phyloP scores from a whole-genome alignment of 2,113 vertebrate species.

The Psammodynastes pulverulentus region DNA sequence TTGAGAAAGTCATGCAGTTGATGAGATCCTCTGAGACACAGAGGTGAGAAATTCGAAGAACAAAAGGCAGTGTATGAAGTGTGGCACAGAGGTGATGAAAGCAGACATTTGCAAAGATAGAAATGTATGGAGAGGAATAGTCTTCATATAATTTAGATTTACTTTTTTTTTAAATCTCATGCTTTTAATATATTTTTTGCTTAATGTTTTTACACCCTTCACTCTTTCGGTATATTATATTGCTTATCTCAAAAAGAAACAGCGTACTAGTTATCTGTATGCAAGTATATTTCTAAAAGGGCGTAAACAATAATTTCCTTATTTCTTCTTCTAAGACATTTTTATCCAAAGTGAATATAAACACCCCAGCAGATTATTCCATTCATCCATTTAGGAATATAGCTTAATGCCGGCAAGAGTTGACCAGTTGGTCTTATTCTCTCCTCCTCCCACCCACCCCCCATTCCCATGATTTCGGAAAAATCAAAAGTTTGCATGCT shows the following conservation, averaged over 20 bases:
- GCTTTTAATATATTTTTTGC: not conserved
- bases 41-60: not conserved
- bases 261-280: not conserved
- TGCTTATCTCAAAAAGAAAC: not conserved
- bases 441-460: accelerated
- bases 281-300: not conserved
- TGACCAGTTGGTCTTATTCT: not conserved
- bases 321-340: not conserved
- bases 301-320: not conserved
- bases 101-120: not conserved
- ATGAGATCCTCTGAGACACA: not conserved
- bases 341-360: not conserved
- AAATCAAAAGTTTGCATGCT: not conserved
- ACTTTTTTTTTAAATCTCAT: not conserved
- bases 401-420: not conserved
- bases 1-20: not conserved
- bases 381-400: not conserved
- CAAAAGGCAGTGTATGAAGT: not conserved
- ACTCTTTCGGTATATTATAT: not conserved
- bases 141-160: not conserved
- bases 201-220: not conserved
- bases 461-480: not conserved
- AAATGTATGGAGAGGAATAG: not conserved
- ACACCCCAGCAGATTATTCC: not conserved
- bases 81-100: not conserved